Evolutionary conservation across 1,140 invertebrate species (phyloP), one percentile per base, ranked within the genome.

Genomic region (Ceratosolen fusciceps): DNA sequence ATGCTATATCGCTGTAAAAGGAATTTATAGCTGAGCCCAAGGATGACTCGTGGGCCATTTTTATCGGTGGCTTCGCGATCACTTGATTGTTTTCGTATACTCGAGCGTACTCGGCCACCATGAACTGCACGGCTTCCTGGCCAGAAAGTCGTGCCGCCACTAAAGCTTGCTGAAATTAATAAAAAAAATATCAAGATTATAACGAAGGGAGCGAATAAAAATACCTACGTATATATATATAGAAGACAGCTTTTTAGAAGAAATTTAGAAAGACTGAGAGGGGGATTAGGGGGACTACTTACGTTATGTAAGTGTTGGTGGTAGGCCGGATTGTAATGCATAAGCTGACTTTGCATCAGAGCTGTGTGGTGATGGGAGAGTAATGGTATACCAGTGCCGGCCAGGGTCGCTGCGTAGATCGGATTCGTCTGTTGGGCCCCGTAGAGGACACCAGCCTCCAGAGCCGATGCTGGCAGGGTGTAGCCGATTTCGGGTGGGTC

Each of bases 1-100:
- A 89, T 7, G 92, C 92, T 34, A 93, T 91, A 77, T 93, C 92
- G 19, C 88, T 93, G 82, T 93, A 93, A 86, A 93, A 93, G 5
- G 91, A 92, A 85, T 92, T 90, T 21, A 93, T 83, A 5, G 90
- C 92, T 0, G 91, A 90, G 16, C 87, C 86, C 0, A 89, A 81
- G 24, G 87, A 87, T 1, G 80, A n/a, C 56, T 91, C 86, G 12
- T 88, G 88, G 19, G 87, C 83, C 26, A 84, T 85, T 60, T 90
- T 88, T 2, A 90, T 82, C 0, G 88, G 87, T 10, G 88, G 88
- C 62, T 88, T 91, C 0, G 88, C 86, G 39, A 89, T 90, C 14
- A 90, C 87, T 79, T 90, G 87, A 74, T 86, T 90, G 49, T 88
- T 89, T 31, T 87, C 87, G 52, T 90, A 90, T 29, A 90, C 85